These are phyloP conservation scores for Argynnis bischoffii DNA, from an alignment of 2,888 invertebrate species.

Conservation along the genomic window DNA sequence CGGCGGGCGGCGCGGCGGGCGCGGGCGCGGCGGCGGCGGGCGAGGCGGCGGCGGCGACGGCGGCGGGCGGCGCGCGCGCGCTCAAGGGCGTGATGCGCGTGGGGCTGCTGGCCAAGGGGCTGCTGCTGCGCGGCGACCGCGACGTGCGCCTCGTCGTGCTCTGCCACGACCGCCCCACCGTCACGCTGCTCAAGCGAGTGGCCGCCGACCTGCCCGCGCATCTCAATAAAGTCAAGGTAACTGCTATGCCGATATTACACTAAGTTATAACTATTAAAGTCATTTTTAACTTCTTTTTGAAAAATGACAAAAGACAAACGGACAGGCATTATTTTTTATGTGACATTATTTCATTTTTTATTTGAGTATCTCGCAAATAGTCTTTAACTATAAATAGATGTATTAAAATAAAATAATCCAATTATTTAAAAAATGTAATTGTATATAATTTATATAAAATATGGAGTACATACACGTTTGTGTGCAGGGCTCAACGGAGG, in stretches of 20 bases:
- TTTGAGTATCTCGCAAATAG: too few species aligned
- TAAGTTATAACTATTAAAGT: neutral
- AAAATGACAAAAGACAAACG: too few species aligned
- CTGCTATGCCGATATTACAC: too few species aligned
- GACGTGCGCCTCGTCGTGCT: slow-evolving; percentile 96
- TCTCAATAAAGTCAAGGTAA: slow-evolving; percentile 82
- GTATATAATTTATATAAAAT: too few species aligned
- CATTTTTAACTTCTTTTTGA: neutral
- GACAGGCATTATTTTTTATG: too few species aligned
- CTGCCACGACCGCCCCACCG: slow-evolving; percentile 96
- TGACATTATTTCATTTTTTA: too few species aligned
- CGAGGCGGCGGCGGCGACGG: slow-evolving; percentile 80
- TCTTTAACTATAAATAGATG: neutral
- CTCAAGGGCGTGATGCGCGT: slow-evolving; percentile 98
- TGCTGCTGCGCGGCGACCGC: slow-evolving; percentile 94
- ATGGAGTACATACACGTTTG: too few species aligned
- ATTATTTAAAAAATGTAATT: too few species aligned
- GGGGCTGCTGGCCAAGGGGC: slow-evolving; percentile 88
- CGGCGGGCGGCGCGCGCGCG: slow-evolving; percentile 82
- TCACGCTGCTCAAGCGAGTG: slow-evolving; percentile 92
- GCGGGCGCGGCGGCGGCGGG: slow-evolving; percentile 43
- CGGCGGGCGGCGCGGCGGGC: slow-evolving; percentile 71
- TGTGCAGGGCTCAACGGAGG: slow-evolving; percentile 59
- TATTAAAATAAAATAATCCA: too few species aligned
- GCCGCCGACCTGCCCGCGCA: slow-evolving; percentile 92